These are phyloP conservation scores for Sparidentex hasta DNA, from an alignment of 2,797 vertebrate genomes.

Conservation along the genomic window DNA sequence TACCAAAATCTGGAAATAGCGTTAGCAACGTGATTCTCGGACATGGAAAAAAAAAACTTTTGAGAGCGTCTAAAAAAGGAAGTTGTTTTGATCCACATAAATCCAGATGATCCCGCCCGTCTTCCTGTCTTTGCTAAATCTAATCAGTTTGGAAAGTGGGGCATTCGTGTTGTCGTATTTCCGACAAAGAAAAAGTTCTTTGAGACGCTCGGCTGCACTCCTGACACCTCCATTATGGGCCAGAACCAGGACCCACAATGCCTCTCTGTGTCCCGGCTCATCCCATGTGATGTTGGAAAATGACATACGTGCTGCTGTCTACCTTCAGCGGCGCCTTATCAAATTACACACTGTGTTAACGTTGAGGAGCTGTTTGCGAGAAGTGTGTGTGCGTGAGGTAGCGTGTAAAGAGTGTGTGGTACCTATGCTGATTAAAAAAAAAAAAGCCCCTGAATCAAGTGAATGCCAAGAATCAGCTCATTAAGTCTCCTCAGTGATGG, in stretches of 20 bases:
- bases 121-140: not conserved
- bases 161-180: not conserved
- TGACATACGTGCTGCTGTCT: conserved; percentile 71
- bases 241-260: conserved; percentile 66
- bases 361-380: conserved; percentile 29
- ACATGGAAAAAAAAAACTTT: not conserved
- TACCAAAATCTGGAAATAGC: not conserved
- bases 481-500: conserved; percentile 1
- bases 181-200: not conserved
- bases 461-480: conserved; percentile 17
- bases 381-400: conserved; percentile 2
- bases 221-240: conserved; percentile 39
- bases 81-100: not conserved
- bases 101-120: not conserved
- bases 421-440: not conserved
- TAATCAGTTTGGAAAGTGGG: not conserved
- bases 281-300: conserved; percentile 80
- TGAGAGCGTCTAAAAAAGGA: not conserved
- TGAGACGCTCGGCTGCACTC: conserved; percentile 15
- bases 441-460: conserved; percentile 10
- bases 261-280: conserved; percentile 58
- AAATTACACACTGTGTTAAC: conserved; percentile 63
- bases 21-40: not conserved
- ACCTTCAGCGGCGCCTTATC: conserved; percentile 65
- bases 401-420: not conserved